These are phyloP conservation scores for Ophiodon elongatus DNA, from an alignment of 2,113 vertebrate genomes.

Conservation along the genomic window DNA sequence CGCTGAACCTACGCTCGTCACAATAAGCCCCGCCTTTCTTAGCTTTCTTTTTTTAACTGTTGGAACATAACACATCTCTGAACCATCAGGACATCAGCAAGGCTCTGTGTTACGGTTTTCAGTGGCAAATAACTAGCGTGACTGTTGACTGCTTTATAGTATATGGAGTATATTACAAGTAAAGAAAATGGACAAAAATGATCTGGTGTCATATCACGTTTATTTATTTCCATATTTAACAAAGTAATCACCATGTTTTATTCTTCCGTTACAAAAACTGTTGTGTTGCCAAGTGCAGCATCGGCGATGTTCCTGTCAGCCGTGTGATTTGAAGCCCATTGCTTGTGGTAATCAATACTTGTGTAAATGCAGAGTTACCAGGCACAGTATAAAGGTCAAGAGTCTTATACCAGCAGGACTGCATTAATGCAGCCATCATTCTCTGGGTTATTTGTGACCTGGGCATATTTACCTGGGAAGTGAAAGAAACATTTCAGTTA, in stretches of 20 bases:
- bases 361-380: slow-evolving; percentile 20
- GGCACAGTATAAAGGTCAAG: slow-evolving; percentile 51
- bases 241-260: background rate
- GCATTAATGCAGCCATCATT: slow-evolving; percentile 99
- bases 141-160: background rate
- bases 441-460: slow-evolving; percentile 98
- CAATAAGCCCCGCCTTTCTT: background rate
- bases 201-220: slow-evolving; percentile 49
- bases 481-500: slow-evolving; percentile 32
- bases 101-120: background rate
- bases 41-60: background rate
- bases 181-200: background rate
- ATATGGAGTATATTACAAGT: background rate
- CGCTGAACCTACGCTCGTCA: background rate
- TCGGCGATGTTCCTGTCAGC: background rate
- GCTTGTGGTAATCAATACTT: background rate
- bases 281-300: background rate
- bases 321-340: background rate
- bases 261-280: slow-evolving; percentile 28
- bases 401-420: slow-evolving; percentile 90
- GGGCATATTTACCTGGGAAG: slow-evolving; percentile 94
- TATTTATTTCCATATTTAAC: slow-evolving; percentile 60
- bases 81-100: background rate
- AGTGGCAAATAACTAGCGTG: background rate
- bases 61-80: too few relatives aligned